Conservation (phyloP, 2,888 invertebrate species). For the Nomada fabriciana region DNA sequence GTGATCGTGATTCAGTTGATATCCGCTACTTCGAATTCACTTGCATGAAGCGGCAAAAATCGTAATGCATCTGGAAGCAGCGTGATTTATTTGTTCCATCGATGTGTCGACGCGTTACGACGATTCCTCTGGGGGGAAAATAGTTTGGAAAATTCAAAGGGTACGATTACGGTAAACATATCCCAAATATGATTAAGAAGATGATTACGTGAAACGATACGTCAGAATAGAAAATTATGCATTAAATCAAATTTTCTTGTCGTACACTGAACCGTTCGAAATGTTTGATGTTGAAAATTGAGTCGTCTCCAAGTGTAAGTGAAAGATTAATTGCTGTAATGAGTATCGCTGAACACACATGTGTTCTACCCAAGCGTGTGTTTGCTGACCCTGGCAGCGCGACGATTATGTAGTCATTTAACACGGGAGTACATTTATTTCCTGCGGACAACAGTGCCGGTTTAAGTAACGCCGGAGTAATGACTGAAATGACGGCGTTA, state of each 20-base stretch:
- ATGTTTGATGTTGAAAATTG: not conserved
- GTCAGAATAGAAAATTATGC: not conserved
- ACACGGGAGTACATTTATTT: constrained; percentile 1
- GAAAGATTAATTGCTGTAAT: not conserved
- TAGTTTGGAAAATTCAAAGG: not conserved
- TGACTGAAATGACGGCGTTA: constrained; percentile 32
- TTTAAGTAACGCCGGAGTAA: constrained; percentile 11
- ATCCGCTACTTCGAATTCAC: constrained; percentile 60
- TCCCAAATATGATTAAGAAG: not conserved
- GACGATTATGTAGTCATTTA: constrained; percentile 4
- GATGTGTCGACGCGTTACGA: not conserved
- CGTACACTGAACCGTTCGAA: no score
- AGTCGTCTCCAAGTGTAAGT: not conserved
- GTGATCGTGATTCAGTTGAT: constrained; percentile 66
- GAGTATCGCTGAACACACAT: not conserved
- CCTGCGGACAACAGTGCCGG: not conserved
- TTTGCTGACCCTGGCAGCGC: not conserved
- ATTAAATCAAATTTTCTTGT: no score
- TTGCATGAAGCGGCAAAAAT: constrained; percentile 13
- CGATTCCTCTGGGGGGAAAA: not conserved
- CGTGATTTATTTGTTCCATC: not conserved
- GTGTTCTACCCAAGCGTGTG: not conserved
- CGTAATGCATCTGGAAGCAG: not conserved
- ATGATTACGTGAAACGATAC: not conserved
- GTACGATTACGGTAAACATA: not conserved